Evolutionary conservation across 2,797 vertebrate genomes (phyloP).

Genomic region (Cichlasoma orientale): DNA sequence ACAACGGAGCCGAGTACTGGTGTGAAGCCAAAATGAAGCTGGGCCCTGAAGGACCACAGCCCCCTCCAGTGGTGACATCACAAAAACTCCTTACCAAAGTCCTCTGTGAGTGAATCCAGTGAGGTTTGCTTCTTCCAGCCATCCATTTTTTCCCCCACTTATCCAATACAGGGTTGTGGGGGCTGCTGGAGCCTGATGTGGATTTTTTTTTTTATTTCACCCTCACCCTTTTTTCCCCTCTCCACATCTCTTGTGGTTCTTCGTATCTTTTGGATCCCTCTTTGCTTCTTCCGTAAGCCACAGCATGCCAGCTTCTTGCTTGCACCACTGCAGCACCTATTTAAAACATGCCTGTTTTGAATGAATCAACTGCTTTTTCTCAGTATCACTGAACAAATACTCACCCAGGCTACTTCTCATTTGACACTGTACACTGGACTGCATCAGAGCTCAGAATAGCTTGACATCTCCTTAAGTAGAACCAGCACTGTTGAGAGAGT

Average conservation of each 20-base stretch:
- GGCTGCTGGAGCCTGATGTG: not conserved
- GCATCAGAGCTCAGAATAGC: not conserved
- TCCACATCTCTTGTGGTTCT: not conserved
- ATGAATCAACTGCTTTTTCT: not conserved
- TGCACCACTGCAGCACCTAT: not conserved
- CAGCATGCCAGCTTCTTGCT: not conserved
- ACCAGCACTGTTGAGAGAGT: not conserved
- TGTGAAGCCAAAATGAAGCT: constrained; percentile 72
- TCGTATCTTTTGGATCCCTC: not conserved
- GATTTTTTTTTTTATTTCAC: not conserved
- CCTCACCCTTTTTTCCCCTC: not conserved
- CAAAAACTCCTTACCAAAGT: constrained; percentile 43
- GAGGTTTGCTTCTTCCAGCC: too few relatives aligned
- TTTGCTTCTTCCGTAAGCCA: not conserved
- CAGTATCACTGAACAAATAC: not conserved
- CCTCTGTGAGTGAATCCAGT: constrained; percentile 67
- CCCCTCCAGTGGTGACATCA: constrained; percentile 51
- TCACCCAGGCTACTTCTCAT: not conserved
- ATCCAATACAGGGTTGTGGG: too few relatives aligned
- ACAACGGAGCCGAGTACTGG: constrained; percentile 65
- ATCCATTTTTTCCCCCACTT: too few relatives aligned
- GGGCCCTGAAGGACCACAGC: constrained; percentile 64
- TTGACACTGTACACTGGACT: not conserved
- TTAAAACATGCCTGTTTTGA: not conserved
- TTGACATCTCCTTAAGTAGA: not conserved